Conservation (phyloP, 2,113 vertebrate species). For the Hippopotamus amphibius region DNA sequence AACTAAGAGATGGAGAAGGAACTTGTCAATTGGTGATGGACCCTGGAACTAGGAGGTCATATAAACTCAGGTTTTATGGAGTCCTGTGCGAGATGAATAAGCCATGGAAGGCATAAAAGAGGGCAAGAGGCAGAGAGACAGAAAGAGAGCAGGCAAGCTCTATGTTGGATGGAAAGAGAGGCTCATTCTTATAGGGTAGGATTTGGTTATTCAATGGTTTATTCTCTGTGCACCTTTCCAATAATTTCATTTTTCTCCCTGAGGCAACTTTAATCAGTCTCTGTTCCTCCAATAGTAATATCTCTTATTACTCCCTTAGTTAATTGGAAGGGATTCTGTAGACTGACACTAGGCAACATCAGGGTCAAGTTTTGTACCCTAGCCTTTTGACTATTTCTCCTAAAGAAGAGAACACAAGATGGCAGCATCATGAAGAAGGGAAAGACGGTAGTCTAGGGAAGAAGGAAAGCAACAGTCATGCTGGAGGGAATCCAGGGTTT, state of each 20-base stretch:
- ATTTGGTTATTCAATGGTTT: background rate
- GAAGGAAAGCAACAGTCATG: background rate
- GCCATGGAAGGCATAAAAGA: background rate
- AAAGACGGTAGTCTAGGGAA: background rate
- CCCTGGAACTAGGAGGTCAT: background rate
- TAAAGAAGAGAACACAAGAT: background rate
- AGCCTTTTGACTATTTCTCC: background rate
- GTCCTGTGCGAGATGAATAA: background rate
- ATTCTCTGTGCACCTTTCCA: background rate
- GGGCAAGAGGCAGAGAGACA: background rate
- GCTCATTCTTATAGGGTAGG: background rate
- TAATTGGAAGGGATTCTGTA: background rate
- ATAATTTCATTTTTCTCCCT: background rate
- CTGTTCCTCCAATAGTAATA: background rate
- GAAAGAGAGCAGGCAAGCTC: accelerated
- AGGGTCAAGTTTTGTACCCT: background rate
- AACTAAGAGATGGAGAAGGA: constrained; percentile 2
- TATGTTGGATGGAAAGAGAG: background rate
- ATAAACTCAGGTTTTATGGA: background rate
- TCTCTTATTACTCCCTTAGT: background rate
- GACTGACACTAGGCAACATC: background rate
- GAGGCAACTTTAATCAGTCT: background rate
- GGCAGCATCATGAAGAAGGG: background rate
- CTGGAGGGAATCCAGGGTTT: background rate
- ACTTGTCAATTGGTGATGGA: background rate